phyloP scores from a whole-genome alignment of 1,140 invertebrate species.

The Dendrolimus punctatus region DNA sequence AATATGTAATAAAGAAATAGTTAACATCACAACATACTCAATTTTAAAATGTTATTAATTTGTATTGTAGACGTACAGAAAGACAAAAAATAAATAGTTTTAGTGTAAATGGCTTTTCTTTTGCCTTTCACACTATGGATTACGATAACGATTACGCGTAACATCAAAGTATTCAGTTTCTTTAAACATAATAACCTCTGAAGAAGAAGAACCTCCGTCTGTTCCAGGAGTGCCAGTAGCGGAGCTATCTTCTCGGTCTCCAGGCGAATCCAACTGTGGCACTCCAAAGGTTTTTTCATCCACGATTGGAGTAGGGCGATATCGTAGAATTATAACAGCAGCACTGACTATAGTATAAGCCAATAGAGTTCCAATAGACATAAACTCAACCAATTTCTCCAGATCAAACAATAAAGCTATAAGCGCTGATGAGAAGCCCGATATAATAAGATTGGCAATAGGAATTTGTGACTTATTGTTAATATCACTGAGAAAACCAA shows the following conservation, averaged over 20 bases:
- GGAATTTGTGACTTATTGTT: slow-evolving; percentile 88
- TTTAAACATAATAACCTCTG: slow-evolving; percentile 42
- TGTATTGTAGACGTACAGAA: no score
- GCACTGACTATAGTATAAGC: slow-evolving; percentile 94
- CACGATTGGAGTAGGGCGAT: slow-evolving; percentile 74
- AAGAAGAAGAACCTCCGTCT: slow-evolving; percentile 63
- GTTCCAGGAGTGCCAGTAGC: slow-evolving; percentile 65
- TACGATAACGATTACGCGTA: no score
- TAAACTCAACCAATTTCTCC: slow-evolving; percentile 93
- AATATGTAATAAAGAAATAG: no score
- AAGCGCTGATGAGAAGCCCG: slow-evolving; percentile 82
- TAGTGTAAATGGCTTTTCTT: no score
- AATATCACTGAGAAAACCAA: slow-evolving; percentile 83
- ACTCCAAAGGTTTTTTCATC: slow-evolving; percentile 60
- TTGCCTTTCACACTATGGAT: no score
- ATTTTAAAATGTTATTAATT: background rate
- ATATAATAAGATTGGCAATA: slow-evolving; percentile 84
- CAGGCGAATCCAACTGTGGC: slow-evolving; percentile 61
- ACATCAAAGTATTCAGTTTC: background rate
- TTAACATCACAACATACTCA: no score
- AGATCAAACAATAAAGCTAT: slow-evolving; percentile 92
- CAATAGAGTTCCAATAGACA: slow-evolving; percentile 93
- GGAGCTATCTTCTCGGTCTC: slow-evolving; percentile 67
- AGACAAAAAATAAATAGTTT: no score
- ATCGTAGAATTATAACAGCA: slow-evolving; percentile 89